These are phyloP conservation scores for Ptychochromis oligacanthus DNA, from an alignment of 2,113 vertebrate species.

Conservation along the genomic window DNA sequence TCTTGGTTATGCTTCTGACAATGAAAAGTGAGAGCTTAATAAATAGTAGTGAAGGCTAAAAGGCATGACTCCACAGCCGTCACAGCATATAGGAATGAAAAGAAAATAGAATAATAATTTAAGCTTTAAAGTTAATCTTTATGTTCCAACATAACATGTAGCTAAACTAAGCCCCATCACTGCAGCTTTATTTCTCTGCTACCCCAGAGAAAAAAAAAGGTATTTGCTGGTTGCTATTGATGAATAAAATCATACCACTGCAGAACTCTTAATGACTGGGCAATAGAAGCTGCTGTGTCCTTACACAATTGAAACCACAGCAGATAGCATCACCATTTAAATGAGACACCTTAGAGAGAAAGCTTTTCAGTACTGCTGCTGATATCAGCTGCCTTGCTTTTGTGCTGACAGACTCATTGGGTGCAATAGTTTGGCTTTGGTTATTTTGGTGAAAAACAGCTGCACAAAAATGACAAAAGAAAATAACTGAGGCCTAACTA, in stretches of 20 bases:
- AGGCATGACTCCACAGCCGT: background rate
- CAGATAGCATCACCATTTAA: background rate
- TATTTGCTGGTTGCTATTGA: background rate
- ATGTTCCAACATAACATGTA: background rate
- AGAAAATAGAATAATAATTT: background rate
- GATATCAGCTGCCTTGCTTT: background rate
- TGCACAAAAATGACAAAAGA: background rate
- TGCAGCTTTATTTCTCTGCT: background rate
- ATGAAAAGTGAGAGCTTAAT: background rate
- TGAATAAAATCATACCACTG: background rate
- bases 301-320: background rate
- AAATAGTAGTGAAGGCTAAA: background rate
- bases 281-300: background rate
- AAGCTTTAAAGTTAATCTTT: background rate
- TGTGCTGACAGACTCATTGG: background rate
- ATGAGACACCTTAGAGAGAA: background rate
- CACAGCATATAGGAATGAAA: background rate
- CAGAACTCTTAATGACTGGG: background rate
- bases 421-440: background rate
- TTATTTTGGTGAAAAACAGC: conserved; percentile 1
- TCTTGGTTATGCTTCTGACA: background rate
- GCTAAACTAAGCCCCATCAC: rapidly evolving
- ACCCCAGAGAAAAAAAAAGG: background rate
- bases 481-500: background rate
- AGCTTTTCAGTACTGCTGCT: background rate